phyloP scores from a whole-genome alignment of 2,797 vertebrate genomes.

The Typhlichthys subterraneus region DNA sequence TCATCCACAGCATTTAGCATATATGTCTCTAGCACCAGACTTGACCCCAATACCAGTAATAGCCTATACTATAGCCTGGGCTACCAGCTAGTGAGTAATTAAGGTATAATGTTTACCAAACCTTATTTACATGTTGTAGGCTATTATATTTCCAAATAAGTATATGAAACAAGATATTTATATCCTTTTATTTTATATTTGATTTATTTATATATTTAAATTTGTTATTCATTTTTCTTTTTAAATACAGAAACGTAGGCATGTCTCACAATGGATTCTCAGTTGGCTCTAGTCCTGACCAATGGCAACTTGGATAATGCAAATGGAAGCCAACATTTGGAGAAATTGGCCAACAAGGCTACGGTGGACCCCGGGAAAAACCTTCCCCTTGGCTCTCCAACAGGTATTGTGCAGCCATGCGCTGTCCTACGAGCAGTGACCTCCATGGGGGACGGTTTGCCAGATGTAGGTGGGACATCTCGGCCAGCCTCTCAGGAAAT shows the following conservation, averaged over 20 bases:
- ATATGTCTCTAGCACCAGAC: background rate
- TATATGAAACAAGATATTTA: no score
- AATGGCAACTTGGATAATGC: conserved; percentile 71
- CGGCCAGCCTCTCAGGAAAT: conserved; percentile 65
- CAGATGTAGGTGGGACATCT: conserved; percentile 67
- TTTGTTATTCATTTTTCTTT: conserved; percentile 12
- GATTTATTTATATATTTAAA: background rate
- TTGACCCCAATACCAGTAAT: conserved; percentile 41
- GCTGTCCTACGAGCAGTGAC: conserved; percentile 52
- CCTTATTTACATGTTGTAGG: background rate
- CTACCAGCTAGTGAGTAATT: background rate
- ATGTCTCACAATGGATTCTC: conserved; percentile 79
- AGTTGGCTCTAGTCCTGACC: conserved; percentile 76
- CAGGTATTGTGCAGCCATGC: conserved; percentile 68
- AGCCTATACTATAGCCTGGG: conserved; percentile 8
- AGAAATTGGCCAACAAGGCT: conserved; percentile 54
- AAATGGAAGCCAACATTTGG: conserved; percentile 68
- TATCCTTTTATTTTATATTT: no score
- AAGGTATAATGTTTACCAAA: background rate
- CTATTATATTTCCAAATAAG: no score
- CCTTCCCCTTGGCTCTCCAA: conserved; percentile 43
- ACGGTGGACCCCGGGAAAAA: conserved; percentile 59
- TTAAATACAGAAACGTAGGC: conserved; percentile 62
- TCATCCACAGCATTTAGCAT: background rate
- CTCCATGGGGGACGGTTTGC: conserved; percentile 56